Evolutionary conservation across 2,797 vertebrate species (phyloP).

Genomic region (Pristis pectinata): DNA sequence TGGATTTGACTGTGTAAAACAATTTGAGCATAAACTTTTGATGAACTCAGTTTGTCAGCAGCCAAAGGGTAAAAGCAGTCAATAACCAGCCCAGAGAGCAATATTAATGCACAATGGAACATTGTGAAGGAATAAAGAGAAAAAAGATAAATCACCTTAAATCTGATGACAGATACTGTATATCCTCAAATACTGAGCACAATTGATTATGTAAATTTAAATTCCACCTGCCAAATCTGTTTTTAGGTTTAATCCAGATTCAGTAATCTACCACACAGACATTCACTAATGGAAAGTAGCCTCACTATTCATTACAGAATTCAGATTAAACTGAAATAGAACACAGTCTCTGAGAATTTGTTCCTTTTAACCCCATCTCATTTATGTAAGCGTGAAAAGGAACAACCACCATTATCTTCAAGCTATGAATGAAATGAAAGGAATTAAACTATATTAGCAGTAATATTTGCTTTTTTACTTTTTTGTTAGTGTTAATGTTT

Average conservation of each 20-base stretch:
- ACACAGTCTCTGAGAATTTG: neutral
- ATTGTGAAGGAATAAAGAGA: neutral
- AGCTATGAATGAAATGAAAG: neutral
- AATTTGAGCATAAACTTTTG: neutral
- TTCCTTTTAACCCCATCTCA: neutral
- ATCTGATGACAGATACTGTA: neutral
- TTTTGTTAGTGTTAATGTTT: neutral
- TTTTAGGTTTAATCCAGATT: neutral
- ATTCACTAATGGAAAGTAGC: neutral
- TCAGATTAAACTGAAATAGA: neutral
- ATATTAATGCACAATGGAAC: neutral
- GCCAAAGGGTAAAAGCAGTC: neutral
- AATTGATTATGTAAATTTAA: neutral
- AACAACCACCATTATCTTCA: neutral
- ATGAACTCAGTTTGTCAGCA: neutral
- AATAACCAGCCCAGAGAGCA: neutral
- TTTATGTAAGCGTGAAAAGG: neutral
- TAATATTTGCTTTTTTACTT: neutral
- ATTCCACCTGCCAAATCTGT: neutral
- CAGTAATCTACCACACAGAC: neutral
- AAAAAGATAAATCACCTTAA: neutral
- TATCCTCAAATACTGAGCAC: neutral
- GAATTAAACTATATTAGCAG: neutral
- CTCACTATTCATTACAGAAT: neutral
- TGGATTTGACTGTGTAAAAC: neutral